Percentiles rank a stretch among this genome's conserved stretches.
Evolutionary conservation across 2,888 invertebrate genomes (phyloP).

Genomic region (Folsomia candida): DNA sequence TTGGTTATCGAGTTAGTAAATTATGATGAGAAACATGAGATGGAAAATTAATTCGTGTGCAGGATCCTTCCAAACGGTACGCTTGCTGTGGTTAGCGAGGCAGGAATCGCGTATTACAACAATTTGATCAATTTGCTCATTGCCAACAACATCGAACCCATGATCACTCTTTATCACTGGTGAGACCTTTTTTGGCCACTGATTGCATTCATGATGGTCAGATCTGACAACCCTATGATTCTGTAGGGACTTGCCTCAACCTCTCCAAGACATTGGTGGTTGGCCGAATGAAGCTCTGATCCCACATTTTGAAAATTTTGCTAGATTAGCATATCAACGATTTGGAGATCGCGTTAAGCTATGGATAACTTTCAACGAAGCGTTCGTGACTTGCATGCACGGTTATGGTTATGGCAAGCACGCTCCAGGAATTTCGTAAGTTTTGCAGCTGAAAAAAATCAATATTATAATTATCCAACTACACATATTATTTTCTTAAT

Average conservation of each 20-base stretch:
- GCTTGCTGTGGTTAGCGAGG: constrained; percentile 51
- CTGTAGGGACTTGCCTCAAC: constrained; percentile 3
- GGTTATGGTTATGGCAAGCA: constrained; percentile 33
- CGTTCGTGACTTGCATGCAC: constrained; percentile 37
- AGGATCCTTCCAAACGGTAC: constrained; percentile 55
- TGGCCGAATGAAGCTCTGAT: constrained; percentile 43
- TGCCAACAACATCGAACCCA: too few relatives aligned
- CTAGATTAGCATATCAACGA: constrained; percentile 35
- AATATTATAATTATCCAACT: background rate
- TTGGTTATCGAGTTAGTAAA: too few relatives aligned
- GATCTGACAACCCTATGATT: constrained; percentile 58
- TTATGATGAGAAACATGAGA: too few relatives aligned
- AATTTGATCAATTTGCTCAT: too few relatives aligned
- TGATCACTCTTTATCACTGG: constrained; percentile 51
- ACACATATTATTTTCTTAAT: background rate
- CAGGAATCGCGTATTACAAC: constrained; percentile 74
- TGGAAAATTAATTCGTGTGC: too few relatives aligned
- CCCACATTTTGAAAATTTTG: constrained; percentile 40
- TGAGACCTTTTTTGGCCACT: constrained; percentile 64
- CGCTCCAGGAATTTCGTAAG: constrained; percentile 53
- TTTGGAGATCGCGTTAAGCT: constrained; percentile 47
- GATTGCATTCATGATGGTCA: too few relatives aligned
- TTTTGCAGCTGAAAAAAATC: background rate
- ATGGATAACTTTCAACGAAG: constrained; percentile 49
- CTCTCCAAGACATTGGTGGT: constrained; percentile 29